Evolutionary conservation across 2,888 invertebrate species (phyloP).

Genomic region (Eumerus sabulonum): DNA sequence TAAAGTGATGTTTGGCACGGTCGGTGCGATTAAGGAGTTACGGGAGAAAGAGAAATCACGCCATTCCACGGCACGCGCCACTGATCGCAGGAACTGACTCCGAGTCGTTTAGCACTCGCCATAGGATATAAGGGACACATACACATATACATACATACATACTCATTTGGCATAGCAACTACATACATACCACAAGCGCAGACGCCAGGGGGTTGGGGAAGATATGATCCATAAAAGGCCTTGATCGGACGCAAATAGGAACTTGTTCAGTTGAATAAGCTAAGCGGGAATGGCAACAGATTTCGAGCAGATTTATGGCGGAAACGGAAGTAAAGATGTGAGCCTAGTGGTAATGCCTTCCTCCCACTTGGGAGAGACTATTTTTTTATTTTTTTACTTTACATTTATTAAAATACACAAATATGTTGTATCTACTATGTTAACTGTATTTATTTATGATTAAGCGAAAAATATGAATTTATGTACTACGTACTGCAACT

Average conservation of each 20-base stretch:
- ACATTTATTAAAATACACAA: conserved; percentile 28
- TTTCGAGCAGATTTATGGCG: conserved; percentile 7
- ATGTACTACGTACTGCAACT: conserved; percentile 43
- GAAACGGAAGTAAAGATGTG: too few relatives aligned
- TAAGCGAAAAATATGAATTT: conserved; percentile 55
- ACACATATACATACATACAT: neutral
- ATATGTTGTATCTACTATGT: conserved; percentile 29
- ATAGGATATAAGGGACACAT: conserved; percentile 15
- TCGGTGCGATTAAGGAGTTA: conserved; percentile 86
- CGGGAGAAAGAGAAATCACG: conserved; percentile 86
- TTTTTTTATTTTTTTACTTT: conserved; percentile 35
- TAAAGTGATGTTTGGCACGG: conserved; percentile 87
- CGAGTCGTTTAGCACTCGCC: conserved; percentile 3
- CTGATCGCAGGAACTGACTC: conserved; percentile 76
- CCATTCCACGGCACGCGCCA: conserved; percentile 79
- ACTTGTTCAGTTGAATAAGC: neutral
- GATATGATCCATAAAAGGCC: conserved; percentile 35
- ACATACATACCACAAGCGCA: conserved; percentile 4
- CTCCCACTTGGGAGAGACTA: conserved; percentile 38
- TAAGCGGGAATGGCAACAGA: conserved; percentile 63
- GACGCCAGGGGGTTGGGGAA: conserved; percentile 15
- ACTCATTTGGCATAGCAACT: conserved; percentile 35
- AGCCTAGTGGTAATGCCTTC: conserved; percentile 16
- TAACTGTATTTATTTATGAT: conserved; percentile 59
- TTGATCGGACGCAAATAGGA: conserved; percentile 37